Base-by-base conservation (phyloP, 2,888 invertebrate species). In the Amphipyra berbera region DNA sequence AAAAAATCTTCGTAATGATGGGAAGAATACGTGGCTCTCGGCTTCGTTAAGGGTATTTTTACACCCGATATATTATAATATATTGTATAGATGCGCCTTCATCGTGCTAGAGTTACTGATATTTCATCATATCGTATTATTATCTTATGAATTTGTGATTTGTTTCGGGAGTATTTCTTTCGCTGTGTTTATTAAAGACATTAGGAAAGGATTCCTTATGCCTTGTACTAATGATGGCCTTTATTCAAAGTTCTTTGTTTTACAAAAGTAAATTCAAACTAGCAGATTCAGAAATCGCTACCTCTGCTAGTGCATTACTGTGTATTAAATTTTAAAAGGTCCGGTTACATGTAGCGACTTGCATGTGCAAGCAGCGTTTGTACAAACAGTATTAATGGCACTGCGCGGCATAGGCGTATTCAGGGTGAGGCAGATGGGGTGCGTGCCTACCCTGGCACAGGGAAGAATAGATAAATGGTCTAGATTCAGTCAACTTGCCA, bases 81-180 rank as follows among this genome's bases (percentile, higher is more conserved):
- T 15, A 15, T 9, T 35, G 10, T 47, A 35, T 47, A 47, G 15
- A 15, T 35, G 12, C 15, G 35, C 35, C 8, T 10, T 50, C 30
- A 9, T 40, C 21, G 37, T 21, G 14, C 37, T 21, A 21, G n/a
- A 13, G 13, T 35, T 33, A 46, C 12, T 45, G 42, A 66, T 71
- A 37, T 59, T 35, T 45, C 15, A 48, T 38, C 56, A 68, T 77
- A 70, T 76, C 44, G 68, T 68, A 48, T 59, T 37, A 33, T 48
- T 12, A 42, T 61, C 59, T 59, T 65, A 58, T 56, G 45, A 68
- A 45, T 37, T 58, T 65, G 62, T 74, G 55, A 69, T 58, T 66
- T 58, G 21, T 75, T 65, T 66, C 56, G 61, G 61, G 37, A 64
- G 48, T 56, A 68, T 68, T 66, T 64, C 9, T 61, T 13, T 61